Conservation (phyloP, 2,888 invertebrate species). For the Gastracanthus pulcherrimus region DNA sequence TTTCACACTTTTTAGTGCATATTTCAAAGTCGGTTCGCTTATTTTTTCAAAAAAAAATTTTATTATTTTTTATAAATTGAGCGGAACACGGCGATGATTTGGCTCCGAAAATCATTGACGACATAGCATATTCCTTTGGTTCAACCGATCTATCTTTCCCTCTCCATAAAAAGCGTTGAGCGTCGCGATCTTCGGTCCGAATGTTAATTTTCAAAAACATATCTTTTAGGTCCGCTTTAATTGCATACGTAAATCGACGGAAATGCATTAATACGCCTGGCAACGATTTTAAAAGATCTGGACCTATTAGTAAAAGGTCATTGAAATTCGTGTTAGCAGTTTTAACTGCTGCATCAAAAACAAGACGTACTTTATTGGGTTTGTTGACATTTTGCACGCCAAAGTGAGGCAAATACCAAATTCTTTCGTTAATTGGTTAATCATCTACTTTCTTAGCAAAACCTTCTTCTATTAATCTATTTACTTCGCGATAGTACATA, state of each 20-base stretch:
- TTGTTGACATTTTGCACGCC: not conserved
- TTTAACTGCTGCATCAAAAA: not conserved
- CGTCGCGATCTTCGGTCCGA: slow-evolving; percentile 60
- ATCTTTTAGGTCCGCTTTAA: no score
- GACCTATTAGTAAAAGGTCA: not conserved
- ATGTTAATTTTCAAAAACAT: slow-evolving; percentile 68
- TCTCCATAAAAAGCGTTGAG: slow-evolving; percentile 63
- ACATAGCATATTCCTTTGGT: slow-evolving; percentile 60
- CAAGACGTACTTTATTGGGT: not conserved
- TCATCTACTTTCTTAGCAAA: not conserved
- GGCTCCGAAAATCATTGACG: slow-evolving; percentile 62
- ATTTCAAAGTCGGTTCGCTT: no score
- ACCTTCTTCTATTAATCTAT: not conserved
- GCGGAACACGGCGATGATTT: slow-evolving; percentile 42
- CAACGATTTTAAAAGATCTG: slow-evolving; percentile 60
- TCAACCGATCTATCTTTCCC: slow-evolving; percentile 9
- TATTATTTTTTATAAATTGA: slow-evolving; percentile 63
- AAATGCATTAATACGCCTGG: slow-evolving; percentile 71
- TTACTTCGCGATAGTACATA: not conserved
- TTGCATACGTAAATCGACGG: slow-evolving; percentile 66
- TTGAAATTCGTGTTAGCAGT: not conserved
- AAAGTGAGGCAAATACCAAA: not conserved
- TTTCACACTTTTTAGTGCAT: no score
- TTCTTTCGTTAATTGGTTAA: no score
- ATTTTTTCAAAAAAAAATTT: no score